These are phyloP conservation scores for Athetis lepigone DNA, from an alignment of 2,888 invertebrate species.

Conservation along the genomic window DNA sequence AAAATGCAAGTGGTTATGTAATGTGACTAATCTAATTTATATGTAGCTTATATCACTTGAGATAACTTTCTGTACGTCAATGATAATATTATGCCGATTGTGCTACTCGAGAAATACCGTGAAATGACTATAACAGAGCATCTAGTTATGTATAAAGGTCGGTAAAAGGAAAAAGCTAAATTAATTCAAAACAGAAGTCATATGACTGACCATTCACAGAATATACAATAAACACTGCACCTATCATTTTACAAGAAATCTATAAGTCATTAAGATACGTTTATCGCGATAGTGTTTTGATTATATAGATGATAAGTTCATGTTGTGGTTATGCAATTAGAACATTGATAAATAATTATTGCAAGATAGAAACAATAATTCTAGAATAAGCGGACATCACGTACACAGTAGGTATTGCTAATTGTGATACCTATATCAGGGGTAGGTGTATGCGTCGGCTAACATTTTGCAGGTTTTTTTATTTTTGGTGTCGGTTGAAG, in stretches of 20 bases:
- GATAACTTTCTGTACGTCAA: slow-evolving; percentile 2
- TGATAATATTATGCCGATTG: background rate
- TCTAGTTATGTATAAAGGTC: background rate
- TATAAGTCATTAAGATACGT: slow-evolving; percentile 59
- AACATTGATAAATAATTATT: slow-evolving; percentile 56
- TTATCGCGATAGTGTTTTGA: slow-evolving; percentile 65
- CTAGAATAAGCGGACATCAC: slow-evolving; percentile 55
- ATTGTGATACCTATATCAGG: background rate
- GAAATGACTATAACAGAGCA: background rate
- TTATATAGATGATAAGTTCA: slow-evolving; percentile 56
- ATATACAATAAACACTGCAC: slow-evolving; percentile 34
- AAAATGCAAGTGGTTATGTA: slow-evolving; percentile 1
- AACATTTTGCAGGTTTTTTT: background rate
- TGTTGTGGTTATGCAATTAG: slow-evolving; percentile 71
- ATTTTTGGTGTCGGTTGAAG: background rate
- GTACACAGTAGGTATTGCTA: slow-evolving; percentile 11
- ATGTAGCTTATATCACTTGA: background rate
- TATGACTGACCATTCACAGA: slow-evolving; percentile 46
- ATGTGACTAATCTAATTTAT: background rate
- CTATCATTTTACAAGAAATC: slow-evolving; percentile 55
- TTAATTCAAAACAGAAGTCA: slow-evolving; percentile 44
- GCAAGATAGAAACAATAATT: slow-evolving; percentile 40
- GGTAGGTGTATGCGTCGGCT: slow-evolving; percentile 5
- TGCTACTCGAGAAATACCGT: background rate
- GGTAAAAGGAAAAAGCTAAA: slow-evolving; percentile 16